Base-by-base conservation (phyloP, 2,888 invertebrate species). In the Autographa gamma region DNA sequence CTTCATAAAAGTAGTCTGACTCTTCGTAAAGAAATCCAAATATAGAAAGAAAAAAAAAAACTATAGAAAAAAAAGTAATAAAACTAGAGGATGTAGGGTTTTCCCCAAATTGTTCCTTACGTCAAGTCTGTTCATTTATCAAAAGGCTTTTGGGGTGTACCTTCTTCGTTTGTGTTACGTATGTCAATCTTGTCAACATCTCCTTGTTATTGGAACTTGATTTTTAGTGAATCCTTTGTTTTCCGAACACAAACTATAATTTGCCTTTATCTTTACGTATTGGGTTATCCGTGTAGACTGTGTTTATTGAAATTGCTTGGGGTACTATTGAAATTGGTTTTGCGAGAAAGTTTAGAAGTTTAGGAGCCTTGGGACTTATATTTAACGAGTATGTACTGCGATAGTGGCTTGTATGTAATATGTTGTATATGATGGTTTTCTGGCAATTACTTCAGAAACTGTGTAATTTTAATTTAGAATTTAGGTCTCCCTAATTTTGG, bases 91-190 rank as follows among this genome's bases (percentile, higher is more conserved):
- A 18, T 71, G 60, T 64, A 56, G 32, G 69, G 76, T 71, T 80
- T 74, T 69, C 9, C 59, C 58, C 56, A 77, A 74, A 77, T 71
- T 73, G 79, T 75, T 71, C 56, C 66, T 32, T 69, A 61, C 70
- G 70, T 80, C 70, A 60, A 71, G 67, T 76, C 79, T 76, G 64
- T 69, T 82, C 65, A 48, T 38, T 48, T 66, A 68, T 74, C 69
- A 43, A 32, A 65, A 38, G 63, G 69, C 69, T 79, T 78, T 71
- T 63, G 38, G 58, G 43, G 38, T 66, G 13, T 72, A 66, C 67
- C 38, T 64, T 61, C 60, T 62, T 52, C 54, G 60, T 71, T 65
- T 66, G 56, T 11, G 8, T 59, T 58, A 58, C 56, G 58, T 43
- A 67, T 75, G 66, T 66, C 60, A 63, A 43, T 58, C 25, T 62